Conservation (phyloP, 2,113 vertebrate species). For the Phocoena sinus region DNA sequence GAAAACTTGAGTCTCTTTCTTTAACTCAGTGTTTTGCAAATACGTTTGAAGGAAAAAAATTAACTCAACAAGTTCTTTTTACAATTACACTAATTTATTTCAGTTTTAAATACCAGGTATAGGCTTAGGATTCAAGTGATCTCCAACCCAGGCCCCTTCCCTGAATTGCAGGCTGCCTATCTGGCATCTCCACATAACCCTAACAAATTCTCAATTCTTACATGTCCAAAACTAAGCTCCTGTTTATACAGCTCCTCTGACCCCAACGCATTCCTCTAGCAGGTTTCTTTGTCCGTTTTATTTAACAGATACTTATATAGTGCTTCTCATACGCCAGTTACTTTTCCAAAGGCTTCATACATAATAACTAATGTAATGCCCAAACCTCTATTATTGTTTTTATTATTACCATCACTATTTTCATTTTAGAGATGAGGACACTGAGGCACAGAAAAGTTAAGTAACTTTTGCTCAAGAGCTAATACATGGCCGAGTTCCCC, state of each 20-base stretch:
- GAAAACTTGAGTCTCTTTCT: background rate
- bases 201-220: background rate
- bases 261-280: background rate
- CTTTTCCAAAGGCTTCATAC: background rate
- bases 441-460: background rate
- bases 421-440: background rate
- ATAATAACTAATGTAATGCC: background rate
- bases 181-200: background rate
- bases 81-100: background rate
- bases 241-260: background rate
- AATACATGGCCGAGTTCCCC: fast-evolving
- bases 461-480: background rate
- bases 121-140: background rate
- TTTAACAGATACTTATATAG: background rate
- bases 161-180: background rate
- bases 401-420: background rate
- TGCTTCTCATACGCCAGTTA: background rate
- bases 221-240: background rate
- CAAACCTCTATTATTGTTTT: background rate
- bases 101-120: background rate
- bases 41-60: background rate
- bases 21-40: background rate
- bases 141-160: background rate
- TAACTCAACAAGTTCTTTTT: background rate
- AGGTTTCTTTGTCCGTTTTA: background rate